These are phyloP conservation scores for Laticauda colubrina DNA, from an alignment of 2,113 vertebrate species.

Conservation along the genomic window DNA sequence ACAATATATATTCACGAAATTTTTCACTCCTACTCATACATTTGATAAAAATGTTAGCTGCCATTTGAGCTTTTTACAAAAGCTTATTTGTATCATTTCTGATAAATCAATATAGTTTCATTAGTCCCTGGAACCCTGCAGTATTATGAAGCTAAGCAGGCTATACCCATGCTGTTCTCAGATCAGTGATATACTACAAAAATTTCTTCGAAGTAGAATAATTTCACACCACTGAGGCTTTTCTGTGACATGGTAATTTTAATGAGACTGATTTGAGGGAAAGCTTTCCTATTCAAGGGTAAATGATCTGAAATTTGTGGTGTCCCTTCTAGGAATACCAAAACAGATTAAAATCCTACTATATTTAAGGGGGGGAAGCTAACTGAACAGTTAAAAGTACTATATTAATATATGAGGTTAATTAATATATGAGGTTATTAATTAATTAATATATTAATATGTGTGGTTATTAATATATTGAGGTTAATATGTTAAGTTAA, in stretches of 20 bases:
- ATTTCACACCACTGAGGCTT: not conserved
- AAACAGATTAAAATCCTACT: not conserved
- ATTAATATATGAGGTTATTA: not conserved
- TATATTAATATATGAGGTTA: not conserved
- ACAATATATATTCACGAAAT: slow-evolving; percentile 9
- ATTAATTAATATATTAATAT: no score
- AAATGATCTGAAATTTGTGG: not conserved
- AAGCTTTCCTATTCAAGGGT: not conserved
- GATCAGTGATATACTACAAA: not conserved
- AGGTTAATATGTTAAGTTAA: not conserved
- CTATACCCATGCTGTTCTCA: not conserved
- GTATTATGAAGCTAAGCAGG: slow-evolving; percentile 32
- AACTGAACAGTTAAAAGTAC: not conserved
- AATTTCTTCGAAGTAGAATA: not conserved
- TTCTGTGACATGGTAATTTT: not conserved
- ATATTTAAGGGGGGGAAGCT: not conserved
- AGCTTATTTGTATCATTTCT: not conserved
- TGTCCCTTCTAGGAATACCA: not conserved
- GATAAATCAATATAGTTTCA: slow-evolving; percentile 26
- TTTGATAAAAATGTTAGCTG: not conserved
- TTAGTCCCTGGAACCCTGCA: not conserved
- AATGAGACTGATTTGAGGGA: not conserved
- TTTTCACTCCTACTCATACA: not conserved
- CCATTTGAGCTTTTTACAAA: not conserved
- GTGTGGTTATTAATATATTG: not conserved